Conservation (phyloP, 2,888 invertebrate genomes). For the Acanthosepion lycidas region DNA sequence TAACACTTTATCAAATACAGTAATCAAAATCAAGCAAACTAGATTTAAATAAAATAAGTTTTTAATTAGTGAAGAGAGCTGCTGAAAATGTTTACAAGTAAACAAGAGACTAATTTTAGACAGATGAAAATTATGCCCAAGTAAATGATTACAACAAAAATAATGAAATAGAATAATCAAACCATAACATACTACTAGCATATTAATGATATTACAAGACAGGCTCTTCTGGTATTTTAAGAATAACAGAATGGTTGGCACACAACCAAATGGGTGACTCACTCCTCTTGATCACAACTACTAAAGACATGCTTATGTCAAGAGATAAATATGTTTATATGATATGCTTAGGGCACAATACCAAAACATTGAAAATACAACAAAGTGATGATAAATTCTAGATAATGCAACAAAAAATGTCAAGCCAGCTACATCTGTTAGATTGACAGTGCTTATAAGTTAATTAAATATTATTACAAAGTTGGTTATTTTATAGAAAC, state of each 20-base stretch:
- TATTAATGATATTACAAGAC: neutral
- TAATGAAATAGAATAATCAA: neutral
- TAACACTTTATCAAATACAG: too few relatives aligned
- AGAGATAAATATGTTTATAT: neutral
- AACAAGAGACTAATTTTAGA: neutral
- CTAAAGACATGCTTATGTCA: neutral
- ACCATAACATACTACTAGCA: neutral
- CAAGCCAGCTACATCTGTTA: neutral
- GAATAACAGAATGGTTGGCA: neutral
- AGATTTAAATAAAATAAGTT: neutral
- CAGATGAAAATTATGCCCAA: neutral
- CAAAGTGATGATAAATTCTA: neutral
- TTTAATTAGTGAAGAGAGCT: neutral
- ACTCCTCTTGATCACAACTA: neutral
- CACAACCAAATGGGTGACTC: neutral
- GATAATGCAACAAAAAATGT: neutral
- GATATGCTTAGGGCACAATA: neutral
- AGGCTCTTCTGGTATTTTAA: conserved; percentile 16
- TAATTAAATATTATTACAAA: neutral
- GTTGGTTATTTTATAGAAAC: too few relatives aligned
- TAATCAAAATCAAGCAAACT: neutral
- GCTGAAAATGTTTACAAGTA: neutral
- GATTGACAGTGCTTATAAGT: neutral
- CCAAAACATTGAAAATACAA: neutral
- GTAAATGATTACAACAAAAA: neutral